These are phyloP conservation scores for Narcine bancroftii DNA, from an alignment of 2,113 vertebrate species.

Conservation along the genomic window DNA sequence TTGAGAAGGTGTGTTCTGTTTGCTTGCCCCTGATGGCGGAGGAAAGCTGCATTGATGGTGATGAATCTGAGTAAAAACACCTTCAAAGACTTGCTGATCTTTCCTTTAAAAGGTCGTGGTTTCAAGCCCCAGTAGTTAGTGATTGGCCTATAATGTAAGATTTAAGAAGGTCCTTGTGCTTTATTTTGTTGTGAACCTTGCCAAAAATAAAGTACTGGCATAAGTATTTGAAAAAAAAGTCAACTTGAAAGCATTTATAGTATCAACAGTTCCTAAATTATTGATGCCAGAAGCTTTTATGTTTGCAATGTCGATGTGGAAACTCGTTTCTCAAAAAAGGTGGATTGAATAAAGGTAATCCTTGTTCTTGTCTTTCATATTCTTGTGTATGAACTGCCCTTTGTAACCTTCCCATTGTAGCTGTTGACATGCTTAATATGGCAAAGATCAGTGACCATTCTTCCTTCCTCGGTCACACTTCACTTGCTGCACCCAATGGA, in stretches of 20 bases:
- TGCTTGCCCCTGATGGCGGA: background rate
- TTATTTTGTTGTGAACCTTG: background rate
- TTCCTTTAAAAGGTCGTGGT: background rate
- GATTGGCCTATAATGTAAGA: background rate
- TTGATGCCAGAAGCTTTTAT: background rate
- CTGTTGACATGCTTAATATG: background rate
- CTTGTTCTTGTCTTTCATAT: background rate
- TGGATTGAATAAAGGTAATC: background rate
- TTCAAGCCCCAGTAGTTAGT: background rate
- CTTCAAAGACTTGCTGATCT: background rate
- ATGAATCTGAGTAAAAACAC: background rate
- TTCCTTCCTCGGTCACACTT: background rate
- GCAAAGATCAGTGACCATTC: background rate
- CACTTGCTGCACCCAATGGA: background rate
- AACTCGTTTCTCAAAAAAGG: background rate
- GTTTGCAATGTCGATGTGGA: background rate
- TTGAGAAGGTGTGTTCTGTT: background rate
- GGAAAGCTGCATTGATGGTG: background rate
- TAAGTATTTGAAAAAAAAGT: background rate
- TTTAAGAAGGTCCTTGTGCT: background rate
- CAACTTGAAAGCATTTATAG: background rate
- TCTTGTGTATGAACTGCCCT: background rate
- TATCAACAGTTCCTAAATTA: background rate
- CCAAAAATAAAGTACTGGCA: background rate
- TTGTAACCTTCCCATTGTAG: background rate